A percentile compares a stretch with the other conserved stretches of the same genome.
phyloP scores from a whole-genome alignment of 2,797 vertebrate genomes.

The Muscicapa comitata region DNA sequence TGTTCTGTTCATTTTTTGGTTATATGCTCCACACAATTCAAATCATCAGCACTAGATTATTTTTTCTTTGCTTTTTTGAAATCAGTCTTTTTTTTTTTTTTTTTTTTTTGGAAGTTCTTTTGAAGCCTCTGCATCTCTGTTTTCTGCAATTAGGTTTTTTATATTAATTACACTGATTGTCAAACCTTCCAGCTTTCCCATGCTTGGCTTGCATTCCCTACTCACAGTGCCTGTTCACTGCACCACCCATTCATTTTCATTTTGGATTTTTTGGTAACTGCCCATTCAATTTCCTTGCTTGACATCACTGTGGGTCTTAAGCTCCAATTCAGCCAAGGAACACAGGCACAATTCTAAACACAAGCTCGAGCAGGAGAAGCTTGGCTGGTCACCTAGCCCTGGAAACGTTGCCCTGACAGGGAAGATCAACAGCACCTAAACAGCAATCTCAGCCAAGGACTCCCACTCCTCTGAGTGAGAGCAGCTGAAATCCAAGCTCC shows the following conservation, averaged over 20 bases:
- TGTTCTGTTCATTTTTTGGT: neutral
- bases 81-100: neutral
- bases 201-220: neutral
- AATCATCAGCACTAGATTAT: neutral
- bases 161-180: neutral
- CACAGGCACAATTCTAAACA: neutral
- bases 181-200: neutral
- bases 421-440: neutral
- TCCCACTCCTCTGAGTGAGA: neutral
- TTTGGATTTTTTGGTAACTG: neutral
- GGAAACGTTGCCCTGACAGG: neutral
- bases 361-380: neutral
- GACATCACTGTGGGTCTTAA: neutral
- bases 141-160: neutral
- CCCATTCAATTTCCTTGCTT: neutral
- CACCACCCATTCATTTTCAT: neutral
- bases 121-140: neutral
- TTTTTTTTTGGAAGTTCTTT: neutral
- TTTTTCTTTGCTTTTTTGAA: neutral
- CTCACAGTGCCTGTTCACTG: accelerated
- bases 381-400: neutral
- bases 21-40: neutral
- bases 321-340: neutral
- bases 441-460: neutral
- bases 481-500: neutral